phyloP scores from a whole-genome alignment of 1,140 invertebrate genomes.

The Drosophila pectinifera region DNA sequence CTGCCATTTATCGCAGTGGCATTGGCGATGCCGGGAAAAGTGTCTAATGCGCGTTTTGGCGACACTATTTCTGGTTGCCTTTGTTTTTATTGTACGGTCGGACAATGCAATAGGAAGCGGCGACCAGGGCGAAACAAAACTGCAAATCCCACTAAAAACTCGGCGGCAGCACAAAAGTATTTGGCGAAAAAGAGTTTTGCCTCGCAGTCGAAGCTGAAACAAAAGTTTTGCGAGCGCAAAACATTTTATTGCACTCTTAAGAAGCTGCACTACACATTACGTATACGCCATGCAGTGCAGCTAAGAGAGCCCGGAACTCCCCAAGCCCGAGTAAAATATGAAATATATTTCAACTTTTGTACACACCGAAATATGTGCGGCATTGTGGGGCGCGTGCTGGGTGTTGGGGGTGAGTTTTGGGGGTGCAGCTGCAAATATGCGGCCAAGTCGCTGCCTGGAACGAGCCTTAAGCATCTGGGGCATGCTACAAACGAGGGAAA shows the following conservation, averaged over 20 bases:
- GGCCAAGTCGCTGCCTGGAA: conserved; percentile 43
- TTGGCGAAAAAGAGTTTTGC: conserved; percentile 55
- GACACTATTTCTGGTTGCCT: conserved; percentile 28
- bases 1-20: conserved; percentile 62
- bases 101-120: conserved; percentile 33
- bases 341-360: conserved; percentile 81
- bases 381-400: conserved; percentile 37
- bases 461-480: conserved; percentile 62
- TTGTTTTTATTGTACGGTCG: conserved; percentile 31
- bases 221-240: conserved; percentile 72
- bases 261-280: conserved; percentile 61
- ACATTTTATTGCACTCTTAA: conserved; percentile 80
- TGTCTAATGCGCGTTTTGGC: conserved; percentile 61
- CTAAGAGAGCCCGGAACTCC: conserved; percentile 35
- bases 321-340: conserved; percentile 79
- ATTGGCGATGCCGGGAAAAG: conserved; percentile 25
- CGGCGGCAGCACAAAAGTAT: conserved; percentile 68
- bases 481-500: conserved; percentile 53
- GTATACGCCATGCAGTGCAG: conserved; percentile 60
- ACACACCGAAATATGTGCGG: conserved; percentile 73
- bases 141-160: conserved; percentile 72
- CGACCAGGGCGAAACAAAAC: conserved; percentile 52
- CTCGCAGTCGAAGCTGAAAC: conserved; percentile 52
- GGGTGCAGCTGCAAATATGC: conserved; percentile 60
- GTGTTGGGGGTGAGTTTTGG: conserved; percentile 8